Evolutionary conservation across 2,797 vertebrate species (phyloP).

Genomic region (Oryzias dopingdopingensis): DNA sequence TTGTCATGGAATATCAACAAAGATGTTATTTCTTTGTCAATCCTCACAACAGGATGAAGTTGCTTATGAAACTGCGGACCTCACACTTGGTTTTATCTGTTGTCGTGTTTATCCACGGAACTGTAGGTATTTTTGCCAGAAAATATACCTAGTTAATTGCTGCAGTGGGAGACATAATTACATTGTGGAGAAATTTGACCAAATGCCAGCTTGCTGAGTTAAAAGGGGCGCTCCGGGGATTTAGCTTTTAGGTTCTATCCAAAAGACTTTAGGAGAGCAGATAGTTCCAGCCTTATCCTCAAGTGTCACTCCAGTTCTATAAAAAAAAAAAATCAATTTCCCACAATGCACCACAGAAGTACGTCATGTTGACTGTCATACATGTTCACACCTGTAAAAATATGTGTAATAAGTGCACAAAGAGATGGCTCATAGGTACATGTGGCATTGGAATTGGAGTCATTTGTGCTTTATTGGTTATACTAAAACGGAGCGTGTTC

Average conservation of each 20-base stretch:
- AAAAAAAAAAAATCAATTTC: conserved; percentile 8
- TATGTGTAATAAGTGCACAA: background rate
- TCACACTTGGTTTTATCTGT: conserved; percentile 56
- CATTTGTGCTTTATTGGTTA: too few relatives aligned
- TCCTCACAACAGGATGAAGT: conserved; percentile 52
- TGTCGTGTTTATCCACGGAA: conserved; percentile 55
- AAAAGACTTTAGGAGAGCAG: background rate
- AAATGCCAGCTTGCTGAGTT: conserved; percentile 28
- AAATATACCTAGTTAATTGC: conserved; percentile 44
- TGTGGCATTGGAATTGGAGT: too few relatives aligned
- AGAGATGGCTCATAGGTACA: too few relatives aligned
- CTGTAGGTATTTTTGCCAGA: conserved; percentile 18
- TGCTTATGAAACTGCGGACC: conserved; percentile 56
- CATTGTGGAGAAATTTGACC: conserved; percentile 35
- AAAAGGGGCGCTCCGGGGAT: conserved; percentile 43
- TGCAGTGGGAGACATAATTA: conserved; percentile 41
- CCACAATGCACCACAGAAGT: conserved; percentile 13
- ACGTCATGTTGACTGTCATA: conserved; percentile 5
- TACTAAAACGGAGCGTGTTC: background rate
- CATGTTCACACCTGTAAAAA: conserved; percentile 1
- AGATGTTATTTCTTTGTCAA: conserved; percentile 60
- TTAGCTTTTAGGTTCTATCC: conserved; percentile 1
- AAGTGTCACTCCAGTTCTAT: background rate
- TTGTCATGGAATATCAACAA: conserved; percentile 74
- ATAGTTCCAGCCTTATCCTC: background rate